Evolutionary conservation across 2,888 invertebrate species (phyloP), one percentile per base, ranked within the genome.

Genomic region (Erynnis tages): DNA sequence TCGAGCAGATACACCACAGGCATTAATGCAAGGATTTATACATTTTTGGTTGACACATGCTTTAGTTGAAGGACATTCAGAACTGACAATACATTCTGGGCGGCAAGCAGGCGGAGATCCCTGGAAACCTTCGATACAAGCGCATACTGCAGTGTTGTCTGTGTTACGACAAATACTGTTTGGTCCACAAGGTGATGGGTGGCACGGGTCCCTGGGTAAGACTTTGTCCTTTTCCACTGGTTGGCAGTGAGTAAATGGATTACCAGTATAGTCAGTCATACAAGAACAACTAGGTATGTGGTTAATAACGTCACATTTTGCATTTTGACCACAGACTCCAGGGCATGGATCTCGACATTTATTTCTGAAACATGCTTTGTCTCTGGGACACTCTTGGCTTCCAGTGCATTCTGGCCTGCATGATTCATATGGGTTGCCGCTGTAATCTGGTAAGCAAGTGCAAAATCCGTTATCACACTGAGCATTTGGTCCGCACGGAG

Each of bases 31-130:
- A 10, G 96, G 96, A 82, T 96, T 95, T 0, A 93, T 90, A 76
- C 96, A 96, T 79, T 94, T 94, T 68, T 93, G 93, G 76, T 94
- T 96, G 21, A 95, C 92, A 66, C 96, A 96, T n/a, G 96, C 94
- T 76, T 93, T 93, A 41, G 92, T 94, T 58, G 94, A 94, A 5
- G 94, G 91, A 75, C 96, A 96, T 82, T 96, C 96, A 0, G 95
- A 94, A 73, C 94, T 95, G 7, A 95, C 94, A 30, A 95, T 91
- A 76, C 96, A 96, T 82, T 96, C 96, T 2, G 96, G 95, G 74
- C 94, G 93, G 67, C 96, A 96, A 49, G 92, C 91, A 23, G 96
- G 95, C 49, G 96, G 96, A 50, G 93, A 92, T 29, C 97, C 97
- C 71, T 92, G 92, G 73, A 93, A 96, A 41, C 95, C 94, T 44